phyloP scores from a whole-genome alignment of 2,888 invertebrate genomes.

The Chloroclysta siterata region DNA sequence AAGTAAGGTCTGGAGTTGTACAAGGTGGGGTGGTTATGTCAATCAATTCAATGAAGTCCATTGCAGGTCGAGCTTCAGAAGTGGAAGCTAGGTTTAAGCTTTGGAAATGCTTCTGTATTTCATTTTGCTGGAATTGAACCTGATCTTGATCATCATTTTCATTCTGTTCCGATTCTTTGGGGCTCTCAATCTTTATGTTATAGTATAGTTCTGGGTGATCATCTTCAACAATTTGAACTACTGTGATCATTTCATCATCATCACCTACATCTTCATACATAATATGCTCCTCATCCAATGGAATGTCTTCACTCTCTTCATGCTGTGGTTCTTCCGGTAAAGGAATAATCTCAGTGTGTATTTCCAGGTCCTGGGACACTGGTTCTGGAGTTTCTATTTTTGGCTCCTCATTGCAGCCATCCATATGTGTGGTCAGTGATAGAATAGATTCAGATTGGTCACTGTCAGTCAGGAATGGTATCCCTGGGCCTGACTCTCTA shows the following conservation, averaged over 20 bases:
- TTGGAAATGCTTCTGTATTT: slow-evolving; percentile 74
- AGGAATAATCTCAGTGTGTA: slow-evolving; percentile 35
- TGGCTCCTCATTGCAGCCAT: slow-evolving; percentile 36
- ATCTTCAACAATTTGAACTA: slow-evolving; percentile 82
- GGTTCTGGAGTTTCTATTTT: slow-evolving; percentile 32
- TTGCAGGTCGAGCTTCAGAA: slow-evolving; percentile 52
- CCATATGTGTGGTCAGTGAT: slow-evolving; percentile 26
- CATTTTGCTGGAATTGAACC: slow-evolving; percentile 46
- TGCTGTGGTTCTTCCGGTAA: slow-evolving; percentile 39
- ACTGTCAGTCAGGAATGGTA: slow-evolving; percentile 44
- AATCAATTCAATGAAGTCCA: slow-evolving; percentile 61
- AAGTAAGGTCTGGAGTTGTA: slow-evolving; percentile 61
- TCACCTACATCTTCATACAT: slow-evolving; percentile 64
- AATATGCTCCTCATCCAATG: slow-evolving; percentile 61
- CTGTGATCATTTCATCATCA: slow-evolving; percentile 80
- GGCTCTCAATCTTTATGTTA: slow-evolving; percentile 71
- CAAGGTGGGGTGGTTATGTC: slow-evolving; percentile 57
- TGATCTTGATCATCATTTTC: slow-evolving; percentile 40
- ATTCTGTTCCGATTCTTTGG: slow-evolving; percentile 52
- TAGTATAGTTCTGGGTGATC: slow-evolving; percentile 75
- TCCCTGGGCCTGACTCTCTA: slow-evolving; percentile 35
- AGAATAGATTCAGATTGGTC: slow-evolving; percentile 32
- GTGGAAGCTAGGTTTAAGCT: slow-evolving; percentile 63
- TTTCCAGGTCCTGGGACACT: slow-evolving; percentile 33
- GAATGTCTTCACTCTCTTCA: slow-evolving; percentile 52